phyloP scores from a whole-genome alignment of 2,797 vertebrate species.

The Gobio occitaniae region DNA sequence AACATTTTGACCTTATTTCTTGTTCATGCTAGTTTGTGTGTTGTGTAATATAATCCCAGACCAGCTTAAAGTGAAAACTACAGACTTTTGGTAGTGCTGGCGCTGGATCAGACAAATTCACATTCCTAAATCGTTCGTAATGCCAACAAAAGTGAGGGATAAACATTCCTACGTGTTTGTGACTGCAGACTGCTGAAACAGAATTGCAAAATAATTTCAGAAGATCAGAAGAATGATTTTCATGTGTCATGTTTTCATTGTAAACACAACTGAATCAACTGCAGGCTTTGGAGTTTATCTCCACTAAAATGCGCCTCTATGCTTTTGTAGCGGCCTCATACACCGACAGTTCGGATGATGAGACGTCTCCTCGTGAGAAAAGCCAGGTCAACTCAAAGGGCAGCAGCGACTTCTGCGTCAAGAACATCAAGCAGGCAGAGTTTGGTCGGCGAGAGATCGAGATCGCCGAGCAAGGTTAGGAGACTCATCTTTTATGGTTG shows the following conservation, averaged over 20 bases:
- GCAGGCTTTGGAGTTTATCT: neutral
- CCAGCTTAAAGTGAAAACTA: slow-evolving; percentile 20
- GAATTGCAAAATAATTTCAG: neutral
- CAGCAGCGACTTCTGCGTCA: slow-evolving; percentile 97
- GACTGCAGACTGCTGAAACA: neutral
- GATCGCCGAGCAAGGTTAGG: slow-evolving; percentile 95
- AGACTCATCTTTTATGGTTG: neutral
- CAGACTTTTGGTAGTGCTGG: slow-evolving; percentile 38
- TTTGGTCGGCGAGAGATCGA: slow-evolving; percentile 97
- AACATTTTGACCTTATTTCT: slow-evolving; percentile 16
- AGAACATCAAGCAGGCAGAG: slow-evolving; percentile 98
- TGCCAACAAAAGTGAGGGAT: slow-evolving; percentile 43
- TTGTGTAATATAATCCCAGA: slow-evolving; percentile 45
- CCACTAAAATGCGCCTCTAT: slow-evolving; percentile 1
- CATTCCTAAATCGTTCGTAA: slow-evolving; percentile 31
- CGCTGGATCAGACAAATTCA: slow-evolving; percentile 38
- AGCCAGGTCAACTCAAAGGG: slow-evolving; percentile 94
- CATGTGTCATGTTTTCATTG: neutral
- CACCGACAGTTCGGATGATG: slow-evolving; percentile 98
- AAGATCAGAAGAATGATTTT: neutral
- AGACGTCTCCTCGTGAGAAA: slow-evolving; percentile 95
- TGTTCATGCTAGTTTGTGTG: slow-evolving; percentile 20
- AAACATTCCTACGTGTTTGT: slow-evolving; percentile 46
- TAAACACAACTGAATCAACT: neutral
- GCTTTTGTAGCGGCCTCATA: slow-evolving; percentile 89